These are phyloP conservation scores for Cabera pusaria DNA, from an alignment of 2,888 invertebrate genomes.

Conservation along the genomic window DNA sequence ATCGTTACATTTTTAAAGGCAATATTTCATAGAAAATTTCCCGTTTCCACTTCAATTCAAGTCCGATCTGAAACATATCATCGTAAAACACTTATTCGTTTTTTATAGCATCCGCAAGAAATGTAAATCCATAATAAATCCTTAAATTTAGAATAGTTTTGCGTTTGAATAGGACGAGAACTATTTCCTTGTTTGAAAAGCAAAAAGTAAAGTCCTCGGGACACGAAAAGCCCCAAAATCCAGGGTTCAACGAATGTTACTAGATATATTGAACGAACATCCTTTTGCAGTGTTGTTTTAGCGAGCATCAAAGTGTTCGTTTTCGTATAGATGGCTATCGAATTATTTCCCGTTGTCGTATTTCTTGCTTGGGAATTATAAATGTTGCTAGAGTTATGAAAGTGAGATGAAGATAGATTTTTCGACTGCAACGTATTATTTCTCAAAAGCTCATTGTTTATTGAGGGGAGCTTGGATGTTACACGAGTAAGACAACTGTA, in stretches of 20 bases:
- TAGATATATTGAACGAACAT: constrained; percentile 41
- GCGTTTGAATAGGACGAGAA: constrained; percentile 8
- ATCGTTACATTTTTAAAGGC: constrained; percentile 9
- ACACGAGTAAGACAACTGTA: too few relatives aligned
- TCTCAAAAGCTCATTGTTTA: too few relatives aligned
- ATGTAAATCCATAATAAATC: constrained; percentile 17
- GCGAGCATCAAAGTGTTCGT: constrained; percentile 49
- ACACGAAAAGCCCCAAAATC: constrained; percentile 35
- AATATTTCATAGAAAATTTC: constrained; percentile 12
- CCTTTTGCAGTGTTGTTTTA: constrained; percentile 50
- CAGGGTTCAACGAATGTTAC: constrained; percentile 39
- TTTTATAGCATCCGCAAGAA: constrained; percentile 16
- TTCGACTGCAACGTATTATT: too few relatives aligned
- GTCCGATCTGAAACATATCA: constrained; percentile 15
- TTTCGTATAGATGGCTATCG: constrained; percentile 3
- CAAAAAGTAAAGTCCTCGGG: constrained; percentile 34
- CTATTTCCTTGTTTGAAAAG: constrained; percentile 26
- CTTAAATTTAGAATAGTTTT: constrained; percentile 15
- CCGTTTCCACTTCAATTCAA: constrained; percentile 9
- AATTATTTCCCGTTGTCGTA: too few relatives aligned
- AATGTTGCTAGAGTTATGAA: too few relatives aligned
- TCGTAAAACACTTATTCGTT: constrained; percentile 15
- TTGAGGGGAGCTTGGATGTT: too few relatives aligned
- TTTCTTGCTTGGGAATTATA: too few relatives aligned
- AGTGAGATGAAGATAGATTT: too few relatives aligned